Percentiles rank a stretch among this genome's conserved stretches.
Evolutionary conservation across 2,888 invertebrate species (phyloP).

Genomic region (Zaprionus lineosus): DNA sequence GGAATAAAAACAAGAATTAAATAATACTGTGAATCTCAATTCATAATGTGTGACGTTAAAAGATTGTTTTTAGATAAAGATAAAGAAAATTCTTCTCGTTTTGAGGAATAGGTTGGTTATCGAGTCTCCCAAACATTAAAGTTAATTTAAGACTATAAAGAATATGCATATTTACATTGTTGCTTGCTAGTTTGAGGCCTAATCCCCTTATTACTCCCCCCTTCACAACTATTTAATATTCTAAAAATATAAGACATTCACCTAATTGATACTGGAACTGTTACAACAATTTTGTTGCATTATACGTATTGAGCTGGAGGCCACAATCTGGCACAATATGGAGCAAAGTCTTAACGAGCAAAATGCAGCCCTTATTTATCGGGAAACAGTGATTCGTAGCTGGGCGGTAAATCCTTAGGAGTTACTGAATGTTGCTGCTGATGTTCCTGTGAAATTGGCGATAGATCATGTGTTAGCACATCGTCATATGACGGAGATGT

Average conservation of each 20-base stretch:
- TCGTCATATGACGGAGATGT: slow-evolving; percentile 53
- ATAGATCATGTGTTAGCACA: slow-evolving; percentile 41
- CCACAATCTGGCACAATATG: slow-evolving; percentile 63
- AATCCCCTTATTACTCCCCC: slow-evolving; percentile 14
- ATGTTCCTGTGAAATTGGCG: slow-evolving; percentile 48
- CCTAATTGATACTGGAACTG: slow-evolving; percentile 25
- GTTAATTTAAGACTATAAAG: slow-evolving; percentile 33
- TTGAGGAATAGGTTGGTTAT: slow-evolving; percentile 29
- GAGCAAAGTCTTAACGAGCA: slow-evolving; percentile 23
- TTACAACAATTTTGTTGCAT: slow-evolving; percentile 51
- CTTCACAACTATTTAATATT: too few relatives aligned
- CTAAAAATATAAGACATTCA: slow-evolving; percentile 18
- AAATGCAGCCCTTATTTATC: slow-evolving; percentile 76
- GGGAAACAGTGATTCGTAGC: slow-evolving; percentile 82
- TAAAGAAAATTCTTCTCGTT: too few relatives aligned
- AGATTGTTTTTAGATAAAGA: too few relatives aligned
- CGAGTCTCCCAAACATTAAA: slow-evolving; percentile 33
- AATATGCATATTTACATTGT: slow-evolving; percentile 52
- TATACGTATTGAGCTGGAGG: slow-evolving; percentile 27
- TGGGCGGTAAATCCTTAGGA: slow-evolving; percentile 82
- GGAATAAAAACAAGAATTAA: slow-evolving; percentile 7
- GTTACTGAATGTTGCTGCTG: slow-evolving; percentile 69
- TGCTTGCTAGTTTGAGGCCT: slow-evolving; percentile 4
- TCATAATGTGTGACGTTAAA: too few relatives aligned
- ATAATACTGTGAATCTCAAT: too few relatives aligned